Evolutionary conservation across 2,888 invertebrate species (phyloP), one percentile per base, ranked within the genome.

Genomic region (Ophraella communa): DNA sequence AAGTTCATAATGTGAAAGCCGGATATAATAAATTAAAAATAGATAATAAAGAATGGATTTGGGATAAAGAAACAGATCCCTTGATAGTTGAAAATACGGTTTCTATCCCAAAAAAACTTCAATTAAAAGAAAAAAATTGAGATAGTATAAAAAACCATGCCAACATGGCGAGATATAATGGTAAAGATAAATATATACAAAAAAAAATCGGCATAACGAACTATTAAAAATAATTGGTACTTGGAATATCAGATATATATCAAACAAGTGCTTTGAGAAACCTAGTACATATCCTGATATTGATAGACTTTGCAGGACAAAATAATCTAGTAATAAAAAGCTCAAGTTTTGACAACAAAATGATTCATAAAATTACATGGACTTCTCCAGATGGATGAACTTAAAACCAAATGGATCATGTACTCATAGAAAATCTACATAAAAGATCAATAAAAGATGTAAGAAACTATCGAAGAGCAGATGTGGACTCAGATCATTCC

Each of bases 361-460:
- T 52, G 17, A 65, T 65, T 18, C 60, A 65, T 30, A 65, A 61
- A 44, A 23, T 14, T 7, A 65, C 57, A 17, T 61, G 61, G 65
- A 44, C 44, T 20, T 60, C 65, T 10, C 65, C 65, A 23, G 45
- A 61, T 53, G 39, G 61, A 7, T 35, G 44, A 27, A 60, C 56
- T 24, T 17, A 39, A 23, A 65, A 65, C 20, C 62, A 57, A 56
- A 61, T 65, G 4, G 55, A 62, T 33, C 62, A 66, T 45, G 42
- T 62, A 17, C 21, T 65, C 18, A 57, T 65, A 17, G 52, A 65
- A 33, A 54, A 21, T 24, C 52, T 45, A 44, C 52, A 62, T 47
- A 52, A 20, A 45, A 33, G 35, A 45, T 24, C 56, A 24, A 53
- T 65, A 21, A 47, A 33, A 21, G 61, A 65, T 33, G 27, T 42